Base-by-base conservation (phyloP, 2,888 invertebrate species). In the Acanthoscelides obtectus region DNA sequence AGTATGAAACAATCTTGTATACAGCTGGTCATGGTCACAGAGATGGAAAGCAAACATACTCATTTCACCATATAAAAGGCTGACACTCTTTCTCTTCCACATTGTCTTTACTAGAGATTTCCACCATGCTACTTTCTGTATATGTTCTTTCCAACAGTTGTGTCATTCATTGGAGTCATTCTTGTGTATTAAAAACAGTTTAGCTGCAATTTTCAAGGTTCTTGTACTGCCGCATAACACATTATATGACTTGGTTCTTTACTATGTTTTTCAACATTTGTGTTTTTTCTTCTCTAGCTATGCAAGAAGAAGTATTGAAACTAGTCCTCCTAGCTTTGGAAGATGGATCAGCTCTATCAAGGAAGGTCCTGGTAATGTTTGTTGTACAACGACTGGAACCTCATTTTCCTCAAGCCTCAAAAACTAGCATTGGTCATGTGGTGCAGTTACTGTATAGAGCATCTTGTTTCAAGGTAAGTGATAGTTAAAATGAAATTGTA, bases 351-450 rank as follows among this genome's bases (percentile, higher is more conserved):
- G 95, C 97, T 2, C 87, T 98, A 75, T 97, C 97, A 0, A 89
- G 96, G 77, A 97, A 97, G 87, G 96, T 97, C 69, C 88, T 99
- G 80, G 99, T 99, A 75, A 96, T 99, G 95, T 99, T 98, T 88
- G 98, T 99, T 67, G 98, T 99, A 74, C 98, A 99, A 87, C 90
- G 97, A 81, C 88, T 99, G 78, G 95, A 97, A 85, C 96, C 98
- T 67, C 97, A 97, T 85, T 96, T 95, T 85, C 94, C 96, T 0
- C 96, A 96, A 87, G 98, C 98, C 72, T 98, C 98, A 21, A 99
- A 99, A 88, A 99, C 99, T 27, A 97, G 97, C 84, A 98, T 99
- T 83, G 99, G 99, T 17, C 99, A 99, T 86, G 99, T 99, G 67
- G 98, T 99, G 71, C 99, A 99, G 86, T 89, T 99, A 70, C 88